Percentiles rank a stretch among this genome's conserved stretches.
Conservation (phyloP, 2,113 vertebrate genomes). For the Dolichotis patagonum region DNA sequence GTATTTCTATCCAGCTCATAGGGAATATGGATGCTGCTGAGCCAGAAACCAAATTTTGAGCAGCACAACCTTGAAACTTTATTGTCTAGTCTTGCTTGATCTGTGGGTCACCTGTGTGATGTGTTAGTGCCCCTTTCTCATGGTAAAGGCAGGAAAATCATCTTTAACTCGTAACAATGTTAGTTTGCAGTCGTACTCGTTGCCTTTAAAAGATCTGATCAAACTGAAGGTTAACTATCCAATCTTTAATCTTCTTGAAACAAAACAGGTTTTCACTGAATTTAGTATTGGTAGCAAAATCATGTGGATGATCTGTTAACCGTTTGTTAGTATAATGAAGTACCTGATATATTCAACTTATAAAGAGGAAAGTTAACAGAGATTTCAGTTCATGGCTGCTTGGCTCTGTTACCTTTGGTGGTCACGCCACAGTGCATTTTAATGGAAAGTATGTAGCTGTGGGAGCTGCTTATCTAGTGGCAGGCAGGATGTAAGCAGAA, state of each 20-base stretch:
- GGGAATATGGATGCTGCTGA: background rate
- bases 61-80: background rate
- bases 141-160: background rate
- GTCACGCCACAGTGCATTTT: rapidly evolving
- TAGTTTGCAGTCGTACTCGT: background rate
- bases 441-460: background rate
- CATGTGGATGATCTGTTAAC: background rate
- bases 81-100: background rate
- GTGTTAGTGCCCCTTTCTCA: background rate
- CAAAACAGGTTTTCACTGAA: background rate
- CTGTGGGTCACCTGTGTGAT: background rate
- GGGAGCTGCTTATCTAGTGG: background rate
- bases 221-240: background rate
- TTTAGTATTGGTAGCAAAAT: constrained; percentile 13
- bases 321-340: background rate
- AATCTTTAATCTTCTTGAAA: background rate
- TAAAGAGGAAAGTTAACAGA: too few relatives aligned
- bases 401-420: background rate
- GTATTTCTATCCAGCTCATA: background rate
- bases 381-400: background rate
- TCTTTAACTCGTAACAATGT: background rate
- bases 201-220: background rate
- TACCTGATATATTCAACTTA: background rate
- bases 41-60: background rate
- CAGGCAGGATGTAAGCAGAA: too few relatives aligned